Conservation (phyloP, 2,113 vertebrate species). For the Pelecanoides urinatrix region DNA sequence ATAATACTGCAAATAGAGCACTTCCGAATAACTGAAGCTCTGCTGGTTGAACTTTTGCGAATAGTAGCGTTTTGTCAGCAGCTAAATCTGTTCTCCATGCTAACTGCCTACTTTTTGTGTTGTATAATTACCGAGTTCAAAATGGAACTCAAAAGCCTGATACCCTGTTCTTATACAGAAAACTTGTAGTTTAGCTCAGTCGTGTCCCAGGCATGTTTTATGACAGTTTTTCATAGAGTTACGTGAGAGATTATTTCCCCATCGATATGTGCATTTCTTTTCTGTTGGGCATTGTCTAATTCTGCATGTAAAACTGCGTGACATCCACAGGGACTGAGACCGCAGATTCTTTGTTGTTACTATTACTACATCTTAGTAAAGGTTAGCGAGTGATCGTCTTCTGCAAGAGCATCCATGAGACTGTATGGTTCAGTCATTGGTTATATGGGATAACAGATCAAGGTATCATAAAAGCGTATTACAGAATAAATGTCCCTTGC, state of each 20-base stretch:
- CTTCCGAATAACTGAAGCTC: fast-evolving
- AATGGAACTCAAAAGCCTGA: background rate
- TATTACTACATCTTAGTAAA: fast-evolving
- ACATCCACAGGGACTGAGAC: background rate
- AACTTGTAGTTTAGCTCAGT: background rate
- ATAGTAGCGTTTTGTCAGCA: background rate
- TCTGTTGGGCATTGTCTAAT: background rate
- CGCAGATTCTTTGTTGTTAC: fast-evolving
- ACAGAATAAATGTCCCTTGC: background rate
- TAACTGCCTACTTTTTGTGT: background rate
- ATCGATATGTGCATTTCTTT: fast-evolving
- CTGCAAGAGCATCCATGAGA: background rate
- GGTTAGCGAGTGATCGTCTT: background rate
- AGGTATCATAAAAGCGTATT: background rate
- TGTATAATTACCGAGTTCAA: background rate
- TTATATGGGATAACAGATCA: fast-evolving
- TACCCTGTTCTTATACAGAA: background rate
- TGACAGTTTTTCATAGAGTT: fast-evolving
- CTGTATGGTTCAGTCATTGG: background rate
- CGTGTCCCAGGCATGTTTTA: background rate
- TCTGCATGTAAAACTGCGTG: background rate
- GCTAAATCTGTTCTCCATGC: background rate
- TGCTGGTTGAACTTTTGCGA: background rate
- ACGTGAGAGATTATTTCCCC: background rate
- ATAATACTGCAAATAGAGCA: fast-evolving